A percentile compares a stretch with the other conserved stretches of the same genome.
Conservation (phyloP, 2,888 invertebrate species). For the Meteorus colon region DNA sequence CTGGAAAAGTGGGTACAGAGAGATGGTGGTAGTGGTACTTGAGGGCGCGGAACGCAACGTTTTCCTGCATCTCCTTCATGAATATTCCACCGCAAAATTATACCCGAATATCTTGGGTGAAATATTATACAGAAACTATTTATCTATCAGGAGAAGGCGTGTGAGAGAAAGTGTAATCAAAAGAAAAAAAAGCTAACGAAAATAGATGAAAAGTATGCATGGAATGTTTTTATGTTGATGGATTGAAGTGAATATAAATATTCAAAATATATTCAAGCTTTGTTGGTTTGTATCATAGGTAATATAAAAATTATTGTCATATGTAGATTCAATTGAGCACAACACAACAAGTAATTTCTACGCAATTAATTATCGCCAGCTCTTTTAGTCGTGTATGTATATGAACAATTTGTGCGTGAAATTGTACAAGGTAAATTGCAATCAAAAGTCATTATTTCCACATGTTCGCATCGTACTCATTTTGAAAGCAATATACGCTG, state of each 20-base stretch:
- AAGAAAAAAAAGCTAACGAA: not conserved
- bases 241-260: not conserved
- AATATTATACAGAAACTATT: constrained; percentile 10
- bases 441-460: constrained; percentile 27
- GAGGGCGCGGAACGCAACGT: constrained; percentile 25
- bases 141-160: not conserved
- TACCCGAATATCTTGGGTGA: constrained; percentile 64
- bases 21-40: constrained; percentile 45
- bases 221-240: not conserved
- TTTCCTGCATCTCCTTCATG: constrained; percentile 61
- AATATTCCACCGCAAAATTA: constrained; percentile 69
- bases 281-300: not conserved
- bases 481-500: not conserved
- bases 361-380: not conserved
- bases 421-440: constrained; percentile 26
- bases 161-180: not conserved
- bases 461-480: not conserved
- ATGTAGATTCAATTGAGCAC: not conserved
- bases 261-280: not conserved
- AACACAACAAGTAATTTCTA: not conserved
- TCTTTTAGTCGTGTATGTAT: not conserved
- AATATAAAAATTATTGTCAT: not conserved
- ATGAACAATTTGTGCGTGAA: constrained; percentile 22
- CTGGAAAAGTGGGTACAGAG: constrained; percentile 9
- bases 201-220: not conserved